Conservation (phyloP, 2,888 invertebrate species). For the Spodoptera picta region DNA sequence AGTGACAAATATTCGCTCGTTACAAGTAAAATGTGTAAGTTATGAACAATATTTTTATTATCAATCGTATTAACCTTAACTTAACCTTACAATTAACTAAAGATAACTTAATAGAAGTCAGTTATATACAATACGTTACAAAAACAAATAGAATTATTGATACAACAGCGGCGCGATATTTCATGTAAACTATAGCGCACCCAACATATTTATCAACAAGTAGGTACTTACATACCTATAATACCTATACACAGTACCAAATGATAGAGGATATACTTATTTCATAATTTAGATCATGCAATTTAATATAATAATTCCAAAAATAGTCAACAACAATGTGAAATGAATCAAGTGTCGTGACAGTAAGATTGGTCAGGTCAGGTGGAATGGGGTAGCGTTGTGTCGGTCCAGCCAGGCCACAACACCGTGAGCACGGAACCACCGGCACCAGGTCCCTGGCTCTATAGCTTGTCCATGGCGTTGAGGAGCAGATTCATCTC, state of each 20-base stretch:
- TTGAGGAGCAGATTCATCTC: slow-evolving; percentile 94
- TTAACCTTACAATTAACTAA: slow-evolving; percentile 12
- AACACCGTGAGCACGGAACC: not conserved
- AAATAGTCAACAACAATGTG: too few relatives aligned
- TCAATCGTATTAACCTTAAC: slow-evolving; percentile 9
- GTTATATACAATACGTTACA: slow-evolving; percentile 29
- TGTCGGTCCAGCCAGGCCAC: slow-evolving; percentile 41
- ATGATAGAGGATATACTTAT: too few relatives aligned
- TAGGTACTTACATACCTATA: too few relatives aligned
- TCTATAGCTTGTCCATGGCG: slow-evolving; percentile 91
- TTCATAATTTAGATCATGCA: too few relatives aligned
- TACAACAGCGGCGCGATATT: not conserved
- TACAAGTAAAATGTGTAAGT: not conserved
- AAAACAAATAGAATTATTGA: too few relatives aligned
- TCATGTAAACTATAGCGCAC: slow-evolving; percentile 1
- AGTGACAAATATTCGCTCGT: too few relatives aligned
- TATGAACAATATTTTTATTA: slow-evolving; percentile 18
- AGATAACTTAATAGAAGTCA: slow-evolving; percentile 2
- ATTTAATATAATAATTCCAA: too few relatives aligned
- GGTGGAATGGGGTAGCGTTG: slow-evolving; percentile 3
- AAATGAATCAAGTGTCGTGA: too few relatives aligned
- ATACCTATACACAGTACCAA: too few relatives aligned
- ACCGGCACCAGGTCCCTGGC: too few relatives aligned
- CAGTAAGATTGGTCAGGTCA: too few relatives aligned
- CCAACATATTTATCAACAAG: too few relatives aligned